A percentile compares a stretch with the other conserved stretches of the same genome.
phyloP scores from a whole-genome alignment of 2,888 invertebrate genomes.

The Scrobipalpa costella region DNA sequence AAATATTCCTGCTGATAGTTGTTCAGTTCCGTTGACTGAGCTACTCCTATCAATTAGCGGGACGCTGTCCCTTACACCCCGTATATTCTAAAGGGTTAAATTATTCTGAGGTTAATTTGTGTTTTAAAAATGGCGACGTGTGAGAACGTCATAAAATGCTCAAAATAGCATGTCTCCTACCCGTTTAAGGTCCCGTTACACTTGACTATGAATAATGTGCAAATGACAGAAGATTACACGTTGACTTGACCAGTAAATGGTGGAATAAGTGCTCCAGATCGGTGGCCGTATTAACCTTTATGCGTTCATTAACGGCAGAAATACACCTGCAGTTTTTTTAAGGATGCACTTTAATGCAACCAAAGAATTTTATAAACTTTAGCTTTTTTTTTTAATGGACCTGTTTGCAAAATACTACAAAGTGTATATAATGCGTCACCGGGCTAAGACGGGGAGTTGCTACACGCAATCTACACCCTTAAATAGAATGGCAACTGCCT shows the following conservation, averaged over 20 bases:
- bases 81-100: too few relatives aligned
- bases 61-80: too few relatives aligned
- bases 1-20: too few relatives aligned
- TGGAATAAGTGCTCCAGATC: neutral
- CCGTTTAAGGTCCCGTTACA: slow-evolving; percentile 11
- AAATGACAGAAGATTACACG: slow-evolving; percentile 16
- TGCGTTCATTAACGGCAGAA: neutral
- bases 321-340: slow-evolving; percentile 1
- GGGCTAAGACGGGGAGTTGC: too few relatives aligned
- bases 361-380: neutral
- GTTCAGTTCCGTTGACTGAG: too few relatives aligned
- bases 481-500: too few relatives aligned
- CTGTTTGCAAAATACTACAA: too few relatives aligned
- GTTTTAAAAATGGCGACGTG: neutral
- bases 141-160: neutral
- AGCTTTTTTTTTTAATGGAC: too few relatives aligned
- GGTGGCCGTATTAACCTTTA: neutral
- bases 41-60: too few relatives aligned
- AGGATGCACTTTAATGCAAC: neutral
- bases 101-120: too few relatives aligned
- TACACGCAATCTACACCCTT: too few relatives aligned
- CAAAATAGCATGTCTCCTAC: neutral
- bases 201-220: slow-evolving; percentile 16
- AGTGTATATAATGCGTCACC: too few relatives aligned
- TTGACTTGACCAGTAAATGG: neutral